Percentiles rank a stretch among this genome's conserved stretches.
Evolutionary conservation across 1,140 invertebrate genomes (phyloP).

Genomic region (Drosophila pseudoananassae): DNA sequence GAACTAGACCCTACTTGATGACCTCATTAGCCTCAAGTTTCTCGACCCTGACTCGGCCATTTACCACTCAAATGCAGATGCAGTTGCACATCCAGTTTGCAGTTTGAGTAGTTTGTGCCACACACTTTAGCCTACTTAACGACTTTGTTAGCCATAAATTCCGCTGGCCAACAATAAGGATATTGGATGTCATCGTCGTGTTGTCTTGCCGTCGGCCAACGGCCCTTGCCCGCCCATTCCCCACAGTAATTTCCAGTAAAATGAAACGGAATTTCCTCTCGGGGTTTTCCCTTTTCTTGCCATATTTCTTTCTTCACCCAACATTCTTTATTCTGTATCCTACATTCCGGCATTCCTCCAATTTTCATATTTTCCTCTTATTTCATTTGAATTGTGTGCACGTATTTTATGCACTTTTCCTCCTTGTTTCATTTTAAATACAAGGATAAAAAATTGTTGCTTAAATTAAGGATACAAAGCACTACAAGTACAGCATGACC

Average conservation of each 20-base stretch:
- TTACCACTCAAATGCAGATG: slow-evolving; percentile 52
- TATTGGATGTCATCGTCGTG: slow-evolving; percentile 74
- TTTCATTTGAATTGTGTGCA: slow-evolving; percentile 53
- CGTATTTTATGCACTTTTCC: slow-evolving; percentile 60
- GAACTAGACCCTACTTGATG: slow-evolving; percentile 16
- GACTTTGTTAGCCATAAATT: slow-evolving; percentile 78
- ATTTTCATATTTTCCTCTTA: slow-evolving; percentile 70
- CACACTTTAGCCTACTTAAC: slow-evolving; percentile 68
- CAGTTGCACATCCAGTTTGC: slow-evolving; percentile 9
- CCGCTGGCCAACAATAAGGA: slow-evolving; percentile 73
- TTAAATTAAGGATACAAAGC: slow-evolving; percentile 25
- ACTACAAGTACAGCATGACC: not conserved
- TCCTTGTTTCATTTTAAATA: slow-evolving; percentile 32
- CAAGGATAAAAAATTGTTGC: slow-evolving; percentile 20
- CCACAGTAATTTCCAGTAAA: slow-evolving; percentile 57
- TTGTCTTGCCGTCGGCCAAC: slow-evolving; percentile 44
- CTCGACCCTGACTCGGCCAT: slow-evolving; percentile 36
- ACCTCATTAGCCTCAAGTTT: slow-evolving; percentile 53
- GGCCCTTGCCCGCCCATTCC: slow-evolving; percentile 5
- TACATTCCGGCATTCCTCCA: slow-evolving; percentile 51
- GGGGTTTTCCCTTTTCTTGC: slow-evolving; percentile 16
- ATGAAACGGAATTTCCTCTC: slow-evolving; percentile 46
- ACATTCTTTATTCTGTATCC: slow-evolving; percentile 16
- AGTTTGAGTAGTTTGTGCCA: slow-evolving; percentile 10
- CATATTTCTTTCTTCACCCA: not conserved